Evolutionary conservation across 1,140 invertebrate species (phyloP), one percentile per base, ranked within the genome.

Genomic region (Pseudomyrmex flavicornis): DNA sequence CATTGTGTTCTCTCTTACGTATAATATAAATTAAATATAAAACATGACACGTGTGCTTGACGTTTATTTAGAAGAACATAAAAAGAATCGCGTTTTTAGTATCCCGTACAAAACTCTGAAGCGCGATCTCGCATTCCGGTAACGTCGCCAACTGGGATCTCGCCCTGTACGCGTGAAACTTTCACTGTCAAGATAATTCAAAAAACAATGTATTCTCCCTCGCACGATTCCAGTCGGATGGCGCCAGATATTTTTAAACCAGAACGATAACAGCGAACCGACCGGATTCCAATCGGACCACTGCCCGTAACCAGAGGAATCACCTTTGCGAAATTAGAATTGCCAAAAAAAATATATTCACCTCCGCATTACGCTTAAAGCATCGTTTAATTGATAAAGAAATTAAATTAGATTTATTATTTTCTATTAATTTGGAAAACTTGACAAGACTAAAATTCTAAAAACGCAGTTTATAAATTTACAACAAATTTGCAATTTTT

Each of bases 191-290:
- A 80, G 50, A 84, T 83, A 79, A 80, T 87, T 58, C 52, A 48
- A 58, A 82, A 56, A 48, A 77, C 82, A 88, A 88, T 35, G 10
- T 56, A 58, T 48, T 63, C 54, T 56, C 69, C 9, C 50, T 58
- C 65, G 46, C 22, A 72, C 26, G 73, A 65, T 52, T 66, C 59
- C 59, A 17, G 35, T 12, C 48, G 83, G 68, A 85, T 85, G 86
- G 83, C 86, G 86, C 86, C 87, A 85, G 83, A 77, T 88, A 88
- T 88, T 88, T 88, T 88, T 88, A 88, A 88, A 85, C 66, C 61
- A 52, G 83, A 4, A 70, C 87, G 86, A 88, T 85, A 88, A 89
- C 69, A 85, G 79, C 79, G 69, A 80, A 13, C 48, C 69, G 63
- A 54, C 56, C 52, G 80, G 70, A 88, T 89, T 88, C 84, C 87